phyloP scores from a whole-genome alignment of 2,888 invertebrate species.

The Notodonta dromedarius region DNA sequence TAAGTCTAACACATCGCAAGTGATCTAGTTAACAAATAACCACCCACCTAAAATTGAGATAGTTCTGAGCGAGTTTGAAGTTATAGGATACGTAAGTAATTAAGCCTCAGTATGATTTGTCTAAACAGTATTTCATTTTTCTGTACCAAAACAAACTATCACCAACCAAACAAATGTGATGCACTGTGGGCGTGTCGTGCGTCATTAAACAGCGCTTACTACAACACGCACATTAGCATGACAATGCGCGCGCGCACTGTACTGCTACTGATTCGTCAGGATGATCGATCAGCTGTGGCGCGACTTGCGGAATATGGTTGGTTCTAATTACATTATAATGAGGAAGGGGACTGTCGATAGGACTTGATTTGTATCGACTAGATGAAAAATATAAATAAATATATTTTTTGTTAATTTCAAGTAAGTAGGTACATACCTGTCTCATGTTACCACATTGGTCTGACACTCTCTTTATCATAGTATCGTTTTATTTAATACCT shows the following conservation, averaged over 20 bases:
- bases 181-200: not conserved
- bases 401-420: too few species aligned
- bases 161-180: not conserved
- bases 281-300: constrained; percentile 34
- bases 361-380: not conserved
- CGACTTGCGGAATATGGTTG: constrained; percentile 29
- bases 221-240: constrained; percentile 33
- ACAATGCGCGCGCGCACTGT: constrained; percentile 35
- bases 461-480: too few species aligned
- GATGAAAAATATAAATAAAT: not conserved
- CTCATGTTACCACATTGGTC: too few species aligned
- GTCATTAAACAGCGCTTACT: constrained; percentile 4
- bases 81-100: too few species aligned
- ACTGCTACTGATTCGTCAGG: constrained; percentile 31
- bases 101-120: too few species aligned
- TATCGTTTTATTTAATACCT: too few species aligned
- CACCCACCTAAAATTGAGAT: too few species aligned
- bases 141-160: not conserved
- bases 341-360: constrained; percentile 7
- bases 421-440: too few species aligned
- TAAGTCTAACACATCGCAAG: too few species aligned
- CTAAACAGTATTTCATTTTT: not conserved
- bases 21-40: too few species aligned
- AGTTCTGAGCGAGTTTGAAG: too few species aligned
- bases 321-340: constrained; percentile 27